A percentile compares a stretch with the other conserved stretches of the same genome.
These are phyloP conservation scores for Urechis unicinctus DNA, from an alignment of 2,888 invertebrate genomes.

Conservation along the genomic window DNA sequence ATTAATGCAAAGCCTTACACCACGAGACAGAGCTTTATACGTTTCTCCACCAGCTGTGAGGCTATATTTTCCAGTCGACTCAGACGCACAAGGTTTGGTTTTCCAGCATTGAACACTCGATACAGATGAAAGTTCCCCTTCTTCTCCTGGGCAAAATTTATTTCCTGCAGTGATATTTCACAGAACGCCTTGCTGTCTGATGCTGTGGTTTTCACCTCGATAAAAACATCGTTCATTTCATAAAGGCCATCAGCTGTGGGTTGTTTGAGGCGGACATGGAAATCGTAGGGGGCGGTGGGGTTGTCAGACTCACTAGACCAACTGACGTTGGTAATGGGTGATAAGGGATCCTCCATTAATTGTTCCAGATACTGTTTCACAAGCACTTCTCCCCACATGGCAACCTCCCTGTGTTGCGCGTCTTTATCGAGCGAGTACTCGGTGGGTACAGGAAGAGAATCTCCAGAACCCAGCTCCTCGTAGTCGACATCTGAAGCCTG, in stretches of 20 bases:
- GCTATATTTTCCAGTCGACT: slow-evolving; percentile 35
- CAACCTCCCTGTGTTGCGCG: slow-evolving; percentile 21
- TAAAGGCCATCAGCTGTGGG: slow-evolving; percentile 5
- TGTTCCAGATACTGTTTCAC: slow-evolving; percentile 32
- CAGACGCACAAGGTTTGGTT: slow-evolving; percentile 23
- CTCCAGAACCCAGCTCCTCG: slow-evolving; percentile 28
- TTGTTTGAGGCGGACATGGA: slow-evolving; percentile 27
- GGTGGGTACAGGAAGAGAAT: slow-evolving; percentile 17
- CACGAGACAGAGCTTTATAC: slow-evolving; percentile 28
- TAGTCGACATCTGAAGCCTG: slow-evolving; percentile 29
- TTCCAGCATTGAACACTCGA: slow-evolving; percentile 40
- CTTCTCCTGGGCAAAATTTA: slow-evolving; percentile 35
- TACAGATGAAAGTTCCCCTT: slow-evolving; percentile 38
- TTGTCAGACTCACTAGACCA: slow-evolving; percentile 35
- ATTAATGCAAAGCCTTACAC: background rate
- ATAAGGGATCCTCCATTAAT: background rate
- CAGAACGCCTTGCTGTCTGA: slow-evolving; percentile 36
- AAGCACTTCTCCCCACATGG: slow-evolving; percentile 39
- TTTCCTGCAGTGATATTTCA: slow-evolving; percentile 39
- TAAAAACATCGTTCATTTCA: slow-evolving; percentile 13
- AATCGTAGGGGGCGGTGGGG: slow-evolving; percentile 37
- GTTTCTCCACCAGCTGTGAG: slow-evolving; percentile 28
- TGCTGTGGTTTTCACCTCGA: slow-evolving; percentile 37
- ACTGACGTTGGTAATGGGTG: slow-evolving; percentile 15
- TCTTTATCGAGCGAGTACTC: slow-evolving; percentile 10